These are phyloP conservation scores for Chelonus formosanus DNA, from an alignment of 2,888 invertebrate species.

Conservation along the genomic window DNA sequence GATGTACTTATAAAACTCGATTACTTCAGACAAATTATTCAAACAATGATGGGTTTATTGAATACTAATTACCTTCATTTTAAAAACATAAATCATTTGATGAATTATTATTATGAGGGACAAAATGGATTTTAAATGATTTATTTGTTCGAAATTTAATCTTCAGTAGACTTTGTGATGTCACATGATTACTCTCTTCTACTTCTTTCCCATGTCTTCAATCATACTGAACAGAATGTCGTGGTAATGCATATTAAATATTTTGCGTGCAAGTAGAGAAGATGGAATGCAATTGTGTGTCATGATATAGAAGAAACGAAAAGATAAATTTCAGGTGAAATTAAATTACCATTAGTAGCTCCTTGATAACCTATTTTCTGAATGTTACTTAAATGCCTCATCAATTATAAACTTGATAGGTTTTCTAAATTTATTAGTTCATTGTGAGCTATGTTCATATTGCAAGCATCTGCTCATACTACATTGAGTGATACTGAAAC, in stretches of 20 bases:
- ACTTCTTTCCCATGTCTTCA: not conserved
- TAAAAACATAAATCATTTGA: no score
- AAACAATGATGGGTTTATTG: no score
- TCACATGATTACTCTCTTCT: not conserved
- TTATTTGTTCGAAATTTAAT: conserved; percentile 14
- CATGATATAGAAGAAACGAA: conserved; percentile 29
- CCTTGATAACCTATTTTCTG: conserved; percentile 20
- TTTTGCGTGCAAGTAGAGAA: conserved; percentile 31
- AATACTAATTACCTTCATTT: no score
- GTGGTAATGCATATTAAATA: conserved; percentile 5
- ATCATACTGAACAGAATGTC: not conserved
- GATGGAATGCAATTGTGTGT: conserved; percentile 32
- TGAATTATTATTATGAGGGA: no score
- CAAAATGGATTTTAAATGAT: no score
- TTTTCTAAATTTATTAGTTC: conserved; percentile 13
- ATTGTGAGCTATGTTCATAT: not conserved
- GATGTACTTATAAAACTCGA: no score
- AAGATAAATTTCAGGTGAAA: conserved; percentile 30
- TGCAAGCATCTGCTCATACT: no score
- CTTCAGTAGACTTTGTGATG: not conserved
- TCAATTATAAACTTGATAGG: conserved; percentile 16
- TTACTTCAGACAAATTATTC: no score
- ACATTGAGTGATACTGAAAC: no score
- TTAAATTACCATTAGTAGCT: conserved; percentile 2
- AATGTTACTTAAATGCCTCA: not conserved